Evolutionary conservation across 2,113 vertebrate species (phyloP).

Genomic region (Thalassoma bifasciatum): DNA sequence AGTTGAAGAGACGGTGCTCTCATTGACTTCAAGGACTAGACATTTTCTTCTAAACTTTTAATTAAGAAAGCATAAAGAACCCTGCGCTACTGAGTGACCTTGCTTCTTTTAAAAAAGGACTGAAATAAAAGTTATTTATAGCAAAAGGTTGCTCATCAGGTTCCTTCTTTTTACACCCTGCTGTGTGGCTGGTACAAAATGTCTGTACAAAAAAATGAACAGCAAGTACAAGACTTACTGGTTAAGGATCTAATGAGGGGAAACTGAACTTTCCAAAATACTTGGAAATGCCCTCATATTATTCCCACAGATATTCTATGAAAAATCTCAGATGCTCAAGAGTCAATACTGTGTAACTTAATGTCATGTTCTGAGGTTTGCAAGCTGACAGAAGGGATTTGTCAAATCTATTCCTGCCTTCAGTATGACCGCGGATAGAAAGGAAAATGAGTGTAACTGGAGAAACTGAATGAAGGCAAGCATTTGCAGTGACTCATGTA

Average conservation of each 20-base stretch:
- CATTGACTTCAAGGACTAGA: neutral
- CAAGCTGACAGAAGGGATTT: neutral
- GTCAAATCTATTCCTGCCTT: neutral
- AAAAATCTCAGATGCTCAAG: conserved; percentile 8
- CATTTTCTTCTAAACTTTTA: neutral
- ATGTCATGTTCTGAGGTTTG: neutral
- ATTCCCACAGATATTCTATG: neutral
- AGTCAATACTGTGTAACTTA: neutral
- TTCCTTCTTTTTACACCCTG: neutral
- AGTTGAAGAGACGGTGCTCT: neutral
- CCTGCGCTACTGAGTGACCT: neutral
- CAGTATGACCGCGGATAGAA: neutral
- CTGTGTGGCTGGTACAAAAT: neutral
- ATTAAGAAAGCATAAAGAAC: neutral
- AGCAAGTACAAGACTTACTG: neutral
- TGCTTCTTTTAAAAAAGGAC: neutral
- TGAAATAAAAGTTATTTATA: conserved; percentile 1
- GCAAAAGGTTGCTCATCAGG: neutral
- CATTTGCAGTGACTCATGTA: too few species aligned
- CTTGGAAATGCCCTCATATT: neutral
- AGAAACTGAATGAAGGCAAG: neutral
- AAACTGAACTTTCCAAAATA: neutral
- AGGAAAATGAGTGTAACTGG: neutral
- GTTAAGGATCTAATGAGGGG: neutral
- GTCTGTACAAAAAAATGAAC: neutral